A percentile compares a stretch with the other conserved stretches of the same genome.
These are phyloP conservation scores for Ophonus ardosiacus DNA, from an alignment of 2,888 invertebrate species.

Conservation along the genomic window DNA sequence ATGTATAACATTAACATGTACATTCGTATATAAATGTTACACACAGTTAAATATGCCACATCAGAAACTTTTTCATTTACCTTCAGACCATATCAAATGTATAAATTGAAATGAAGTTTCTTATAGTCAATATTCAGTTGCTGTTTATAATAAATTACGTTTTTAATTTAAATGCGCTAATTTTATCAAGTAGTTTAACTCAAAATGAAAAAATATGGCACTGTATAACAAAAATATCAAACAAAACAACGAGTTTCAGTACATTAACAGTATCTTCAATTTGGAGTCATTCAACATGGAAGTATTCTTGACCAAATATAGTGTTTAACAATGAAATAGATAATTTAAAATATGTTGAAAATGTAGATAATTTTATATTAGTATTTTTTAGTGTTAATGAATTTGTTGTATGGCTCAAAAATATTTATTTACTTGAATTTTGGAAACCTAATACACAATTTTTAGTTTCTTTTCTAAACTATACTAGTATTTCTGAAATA, in stretches of 20 bases:
- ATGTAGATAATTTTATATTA: constrained; percentile 11
- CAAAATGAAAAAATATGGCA: background rate
- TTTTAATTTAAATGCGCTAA: background rate
- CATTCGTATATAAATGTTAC: too few species aligned
- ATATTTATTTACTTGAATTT: background rate
- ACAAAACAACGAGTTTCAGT: background rate
- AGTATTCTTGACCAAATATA: background rate
- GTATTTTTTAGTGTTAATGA: background rate
- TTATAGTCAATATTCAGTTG: background rate
- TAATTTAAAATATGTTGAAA: background rate
- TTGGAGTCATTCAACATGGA: background rate
- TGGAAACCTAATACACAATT: constrained; percentile 57
- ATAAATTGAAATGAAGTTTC: background rate
- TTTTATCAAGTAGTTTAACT: background rate
- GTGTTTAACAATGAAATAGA: background rate
- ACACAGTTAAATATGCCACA: background rate
- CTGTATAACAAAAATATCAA: background rate
- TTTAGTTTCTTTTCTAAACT: constrained; percentile 11
- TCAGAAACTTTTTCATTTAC: background rate
- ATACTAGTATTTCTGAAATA: constrained; percentile 6
- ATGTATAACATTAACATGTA: too few species aligned
- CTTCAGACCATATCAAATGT: background rate
- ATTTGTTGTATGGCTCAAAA: constrained; percentile 12
- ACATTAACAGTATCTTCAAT: background rate
- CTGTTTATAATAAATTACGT: background rate